Conservation (phyloP, 2,113 vertebrate species). For the Gallinago jamesoni region DNA sequence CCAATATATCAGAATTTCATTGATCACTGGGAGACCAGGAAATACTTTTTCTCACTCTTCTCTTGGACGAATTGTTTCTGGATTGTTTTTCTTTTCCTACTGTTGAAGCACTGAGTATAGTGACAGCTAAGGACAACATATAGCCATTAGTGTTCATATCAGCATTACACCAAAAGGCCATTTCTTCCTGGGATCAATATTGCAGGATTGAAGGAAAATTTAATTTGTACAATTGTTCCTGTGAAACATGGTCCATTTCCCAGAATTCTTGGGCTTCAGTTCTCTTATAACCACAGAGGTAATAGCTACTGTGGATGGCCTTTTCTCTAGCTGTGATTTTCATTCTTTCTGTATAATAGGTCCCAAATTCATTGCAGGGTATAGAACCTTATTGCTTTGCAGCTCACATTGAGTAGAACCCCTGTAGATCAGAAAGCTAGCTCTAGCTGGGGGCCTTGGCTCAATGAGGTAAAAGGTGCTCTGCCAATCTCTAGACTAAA, state of each 20-base stretch:
- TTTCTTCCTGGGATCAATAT: not conserved
- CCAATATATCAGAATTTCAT: not conserved
- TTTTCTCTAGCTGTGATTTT: not conserved
- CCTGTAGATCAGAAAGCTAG: not conserved
- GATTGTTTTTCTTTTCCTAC: not conserved
- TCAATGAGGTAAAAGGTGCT: not conserved
- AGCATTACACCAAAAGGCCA: not conserved
- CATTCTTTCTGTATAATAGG: not conserved
- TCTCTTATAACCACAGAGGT: not conserved
- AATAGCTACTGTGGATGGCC: not conserved
- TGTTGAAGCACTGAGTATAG: not conserved
- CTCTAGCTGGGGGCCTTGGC: not conserved
- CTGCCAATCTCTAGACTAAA: not conserved
- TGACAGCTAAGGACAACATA: not conserved
- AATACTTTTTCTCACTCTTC: not conserved
- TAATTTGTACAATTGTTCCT: not conserved
- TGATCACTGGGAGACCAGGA: not conserved
- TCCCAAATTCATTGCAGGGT: not conserved
- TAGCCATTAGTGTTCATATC: not conserved
- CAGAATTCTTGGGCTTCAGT: not conserved
- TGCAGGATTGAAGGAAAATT: not conserved
- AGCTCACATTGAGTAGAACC: not conserved
- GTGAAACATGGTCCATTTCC: not conserved
- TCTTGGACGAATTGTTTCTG: not conserved
- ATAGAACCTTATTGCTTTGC: not conserved